Base-by-base conservation (phyloP, 1,140 invertebrate species). In the Caenorhabditis tropicalis region DNA sequence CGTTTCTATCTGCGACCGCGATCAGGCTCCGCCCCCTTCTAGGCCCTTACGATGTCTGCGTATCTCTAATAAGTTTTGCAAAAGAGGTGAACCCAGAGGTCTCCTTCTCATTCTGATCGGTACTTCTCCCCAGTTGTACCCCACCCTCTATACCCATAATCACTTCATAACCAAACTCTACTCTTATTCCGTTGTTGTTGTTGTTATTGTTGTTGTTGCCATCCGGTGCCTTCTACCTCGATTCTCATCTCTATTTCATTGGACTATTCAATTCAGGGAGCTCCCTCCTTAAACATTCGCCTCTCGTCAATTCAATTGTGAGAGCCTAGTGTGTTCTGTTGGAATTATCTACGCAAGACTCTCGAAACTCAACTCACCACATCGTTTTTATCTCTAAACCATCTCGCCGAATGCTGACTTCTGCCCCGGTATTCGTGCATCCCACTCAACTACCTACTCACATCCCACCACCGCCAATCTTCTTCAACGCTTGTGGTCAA, bases 381-480 rank as follows among this genome's bases (percentile, higher is more conserved):
- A 43, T 15, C 65, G 7, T 74, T n/a, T 31, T 74, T n/a, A 43
- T 24, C 53, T 56, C 53, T 56, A 43, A 43, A 43, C 24, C n/a
- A 74, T 24, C 24, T 46, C 36, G 24, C 36, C 36, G 65, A 74
- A 74, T 74, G 65, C 65, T 74, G 65, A 74, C 65, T 15, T 39
- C 65, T 16, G 65, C 65, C 10, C 65, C 65, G 16, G 65, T 74
- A 74, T 74, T 74, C 65, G 65, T 74, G 65, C 65, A 74, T 74
- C 65, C 65, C 6, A 43, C 65, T n/a, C 65, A 74, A 36, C 36
- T 74, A 74, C 65, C 65, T 3, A 74, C 36, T 46, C 65, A 74
- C 15, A 12, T 74, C 43, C 65, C 65, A 15, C 65, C 65, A 24
- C 65, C 65, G 19, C 65, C 65, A 43, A n/a, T 74, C 6, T 46